Base-by-base conservation (phyloP, 2,888 invertebrate species). In the Aphidoletes aphidimyza region DNA sequence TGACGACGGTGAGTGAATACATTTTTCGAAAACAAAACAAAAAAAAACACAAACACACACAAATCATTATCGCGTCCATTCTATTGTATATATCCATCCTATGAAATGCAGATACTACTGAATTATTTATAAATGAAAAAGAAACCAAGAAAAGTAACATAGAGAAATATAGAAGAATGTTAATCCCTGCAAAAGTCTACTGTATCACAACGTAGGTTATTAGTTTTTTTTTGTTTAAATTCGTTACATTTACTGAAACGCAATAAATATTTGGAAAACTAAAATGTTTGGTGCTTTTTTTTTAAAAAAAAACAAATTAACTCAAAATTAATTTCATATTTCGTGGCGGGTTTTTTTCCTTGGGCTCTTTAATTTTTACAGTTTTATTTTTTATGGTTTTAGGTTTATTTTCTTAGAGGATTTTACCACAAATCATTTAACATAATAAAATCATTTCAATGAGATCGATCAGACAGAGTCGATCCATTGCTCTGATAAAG, bases 1-100 rank as follows among this genome's bases (percentile, higher is more conserved):
- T 85, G 85, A 88, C 37, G 86, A 87, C 0, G 86, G 85, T 89
- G 88, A 87, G 87, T 87, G 42, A 39, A 30, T 11, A 69, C 30
- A 0, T 30, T 69, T 30, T 69, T 69, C 69, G 69, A 69, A 54
- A 47, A n/a, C n/a, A n/a, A n/a, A n/a, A n/a, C n/a, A n/a, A n/a
- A n/a, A n/a, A n/a, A n/a, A n/a, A n/a, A n/a, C n/a, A n/a, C n/a
- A n/a, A n/a, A n/a, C n/a, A n/a, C n/a, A n/a, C n/a, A n/a, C n/a
- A n/a, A 47, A 54, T 69, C 69, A 69, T 69, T 30, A 69, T 69
- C 54, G 54, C 54, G 54, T 54, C 69, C 69, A 17, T 69, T 69
- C 69, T n/a, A 69, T 69, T 69, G 69, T 69, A 30, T 11, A 69
- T 69, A 22, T 54, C 30, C 30, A 69, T 69, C 0, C 8, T 2